Evolutionary conservation across 2,113 vertebrate species (phyloP).

Genomic region (Illadopsis cleaveri): DNA sequence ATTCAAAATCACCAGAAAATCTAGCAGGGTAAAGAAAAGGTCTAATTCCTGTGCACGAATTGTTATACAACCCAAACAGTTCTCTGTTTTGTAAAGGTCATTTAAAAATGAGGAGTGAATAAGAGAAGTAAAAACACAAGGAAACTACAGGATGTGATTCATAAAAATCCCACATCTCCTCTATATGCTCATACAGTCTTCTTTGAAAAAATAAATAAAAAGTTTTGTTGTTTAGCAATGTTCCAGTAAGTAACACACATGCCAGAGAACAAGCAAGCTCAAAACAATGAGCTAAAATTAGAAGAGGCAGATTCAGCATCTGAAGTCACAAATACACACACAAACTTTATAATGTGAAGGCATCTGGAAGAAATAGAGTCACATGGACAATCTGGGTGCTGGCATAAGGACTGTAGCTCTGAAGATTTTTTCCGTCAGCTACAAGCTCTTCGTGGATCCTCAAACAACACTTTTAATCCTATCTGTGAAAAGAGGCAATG

Average conservation of each 20-base stretch:
- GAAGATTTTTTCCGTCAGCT: not conserved
- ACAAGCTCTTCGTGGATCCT: not conserved
- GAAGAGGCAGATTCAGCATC: slow-evolving; percentile 46
- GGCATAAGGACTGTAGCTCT: not conserved
- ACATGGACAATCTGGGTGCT: slow-evolving; percentile 15
- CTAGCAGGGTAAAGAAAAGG: slow-evolving; percentile 49
- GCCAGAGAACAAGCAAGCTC: slow-evolving; percentile 36
- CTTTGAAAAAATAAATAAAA: slow-evolving; percentile 68
- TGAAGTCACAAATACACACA: slow-evolving; percentile 39
- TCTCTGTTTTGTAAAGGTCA: slow-evolving; percentile 63
- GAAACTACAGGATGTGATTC: slow-evolving; percentile 80
- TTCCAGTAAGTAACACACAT: slow-evolving; percentile 55
- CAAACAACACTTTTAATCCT: not conserved
- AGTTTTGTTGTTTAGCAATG: slow-evolving; percentile 67
- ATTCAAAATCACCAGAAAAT: slow-evolving; percentile 51
- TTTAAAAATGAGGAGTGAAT: slow-evolving; percentile 59
- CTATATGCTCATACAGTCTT: slow-evolving; percentile 62
- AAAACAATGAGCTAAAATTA: slow-evolving; percentile 58
- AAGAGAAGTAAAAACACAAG: slow-evolving; percentile 51
- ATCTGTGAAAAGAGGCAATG: not conserved
- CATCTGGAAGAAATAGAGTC: slow-evolving; percentile 62
- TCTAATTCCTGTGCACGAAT: not conserved
- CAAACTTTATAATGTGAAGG: slow-evolving; percentile 23
- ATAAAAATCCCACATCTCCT: slow-evolving; percentile 76
- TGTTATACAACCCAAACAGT: slow-evolving; percentile 59